These are phyloP conservation scores for Drosophila ananassae DNA, from an alignment of 1,140 invertebrate species.

Conservation along the genomic window DNA sequence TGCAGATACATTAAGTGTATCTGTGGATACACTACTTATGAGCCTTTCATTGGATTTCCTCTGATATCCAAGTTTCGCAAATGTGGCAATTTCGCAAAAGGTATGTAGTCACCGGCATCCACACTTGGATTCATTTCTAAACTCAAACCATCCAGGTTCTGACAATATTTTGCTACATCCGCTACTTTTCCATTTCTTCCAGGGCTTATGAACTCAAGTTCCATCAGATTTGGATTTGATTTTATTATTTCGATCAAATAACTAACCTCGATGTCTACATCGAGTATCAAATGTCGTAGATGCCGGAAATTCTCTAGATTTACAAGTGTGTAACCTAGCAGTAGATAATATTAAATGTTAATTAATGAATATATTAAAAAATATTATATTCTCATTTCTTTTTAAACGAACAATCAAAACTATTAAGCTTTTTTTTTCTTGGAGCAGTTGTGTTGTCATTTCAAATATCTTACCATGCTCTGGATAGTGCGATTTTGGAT, in stretches of 20 bases:
- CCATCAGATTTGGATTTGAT: constrained; percentile 2
- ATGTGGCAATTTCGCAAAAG: background rate
- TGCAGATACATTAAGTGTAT: too few relatives aligned
- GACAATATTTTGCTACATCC: constrained; percentile 9
- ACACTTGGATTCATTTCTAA: constrained; percentile 12
- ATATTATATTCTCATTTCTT: background rate
- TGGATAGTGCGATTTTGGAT: background rate
- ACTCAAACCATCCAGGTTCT: background rate
- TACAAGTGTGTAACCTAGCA: constrained; percentile 2
- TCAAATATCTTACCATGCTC: constrained; percentile 11
- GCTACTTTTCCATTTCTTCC: constrained; percentile 11
- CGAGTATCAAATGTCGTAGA: background rate
- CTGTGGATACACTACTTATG: too few relatives aligned
- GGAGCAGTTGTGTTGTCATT: constrained; percentile 4
- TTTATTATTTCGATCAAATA: background rate
- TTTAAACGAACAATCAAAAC: background rate
- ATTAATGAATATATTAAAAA: background rate
- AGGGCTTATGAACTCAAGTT: background rate
- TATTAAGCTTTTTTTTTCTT: background rate
- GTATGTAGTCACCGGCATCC: constrained; percentile 7
- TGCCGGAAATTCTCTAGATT: constrained; percentile 1
- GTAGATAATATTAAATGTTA: too few relatives aligned
- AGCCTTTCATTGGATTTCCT: background rate
- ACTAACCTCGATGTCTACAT: background rate
- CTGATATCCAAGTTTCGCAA: background rate